A percentile compares a stretch with the other conserved stretches of the same genome.
phyloP scores from a whole-genome alignment of 2,888 invertebrate species.

The Polyommatus icarus region DNA sequence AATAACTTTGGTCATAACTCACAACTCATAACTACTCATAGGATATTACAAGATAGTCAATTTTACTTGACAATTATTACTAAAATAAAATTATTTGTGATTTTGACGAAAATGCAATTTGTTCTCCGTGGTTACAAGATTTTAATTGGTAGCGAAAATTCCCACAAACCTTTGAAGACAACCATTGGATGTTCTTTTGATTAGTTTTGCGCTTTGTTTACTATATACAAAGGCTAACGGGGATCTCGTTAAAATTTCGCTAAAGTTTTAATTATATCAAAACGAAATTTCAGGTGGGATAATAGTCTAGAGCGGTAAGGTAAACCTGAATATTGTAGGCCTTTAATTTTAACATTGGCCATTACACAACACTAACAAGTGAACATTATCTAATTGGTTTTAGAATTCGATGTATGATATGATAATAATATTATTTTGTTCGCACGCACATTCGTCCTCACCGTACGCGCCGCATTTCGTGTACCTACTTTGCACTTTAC shows the following conservation, averaged over 20 bases:
- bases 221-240: conserved; percentile 27
- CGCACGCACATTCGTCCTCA: too few species aligned
- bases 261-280: conserved; percentile 27
- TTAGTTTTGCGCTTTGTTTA: conserved; percentile 27
- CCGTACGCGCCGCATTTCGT: too few species aligned
- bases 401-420: too few species aligned
- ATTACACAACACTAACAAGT: not conserved
- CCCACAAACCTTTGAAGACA: conserved; percentile 27
- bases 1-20: too few species aligned
- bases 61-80: not conserved
- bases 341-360: not conserved
- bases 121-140: not conserved
- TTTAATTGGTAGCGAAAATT: conserved; percentile 8
- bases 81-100: conserved; percentile 10
- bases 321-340: not conserved
- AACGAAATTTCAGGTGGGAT: conserved; percentile 5
- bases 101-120: not conserved
- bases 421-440: too few species aligned
- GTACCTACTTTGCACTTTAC: too few species aligned
- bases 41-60: not conserved
- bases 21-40: too few species aligned
- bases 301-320: conserved; percentile 16
- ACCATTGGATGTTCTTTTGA: conserved; percentile 26
- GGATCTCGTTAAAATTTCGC: conserved; percentile 20
- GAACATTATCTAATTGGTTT: not conserved